Percentiles rank a stretch among this genome's conserved stretches.
Evolutionary conservation across 2,113 vertebrate species (phyloP).

Genomic region (Saguinus midas): DNA sequence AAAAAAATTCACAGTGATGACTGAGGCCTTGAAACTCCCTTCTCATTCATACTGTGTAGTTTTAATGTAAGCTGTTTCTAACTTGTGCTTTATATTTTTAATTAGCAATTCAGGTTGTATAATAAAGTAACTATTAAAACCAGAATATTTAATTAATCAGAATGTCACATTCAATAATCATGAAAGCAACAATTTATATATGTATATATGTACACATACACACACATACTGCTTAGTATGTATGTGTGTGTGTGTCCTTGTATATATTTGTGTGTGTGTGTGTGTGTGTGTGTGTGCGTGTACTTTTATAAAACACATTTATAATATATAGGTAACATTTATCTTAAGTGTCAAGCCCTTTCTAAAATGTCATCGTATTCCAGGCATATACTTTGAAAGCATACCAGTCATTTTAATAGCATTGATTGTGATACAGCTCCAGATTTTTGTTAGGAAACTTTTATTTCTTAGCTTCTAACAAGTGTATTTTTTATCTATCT

Average conservation of each 20-base stretch:
- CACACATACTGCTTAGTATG: not conserved
- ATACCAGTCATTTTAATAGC: not conserved
- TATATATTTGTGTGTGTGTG: not conserved
- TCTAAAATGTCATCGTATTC: not conserved
- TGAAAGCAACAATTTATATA: not conserved
- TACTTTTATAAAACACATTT: not conserved
- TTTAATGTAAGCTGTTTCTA: not conserved
- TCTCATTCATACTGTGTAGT: not conserved
- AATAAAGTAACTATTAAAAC: conserved; percentile 22
- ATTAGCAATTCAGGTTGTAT: not conserved
- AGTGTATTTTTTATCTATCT: not conserved
- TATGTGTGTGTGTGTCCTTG: not conserved
- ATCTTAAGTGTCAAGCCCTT: not conserved
- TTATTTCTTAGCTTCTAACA: conserved; percentile 2
- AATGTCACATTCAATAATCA: not conserved
- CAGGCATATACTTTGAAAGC: not conserved
- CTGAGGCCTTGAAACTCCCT: not conserved
- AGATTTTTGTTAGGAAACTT: not conserved
- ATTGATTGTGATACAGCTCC: not conserved
- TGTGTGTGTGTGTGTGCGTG: not conserved
- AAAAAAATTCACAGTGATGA: not conserved
- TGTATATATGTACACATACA: no score
- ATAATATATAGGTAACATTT: not conserved
- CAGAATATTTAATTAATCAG: not conserved
- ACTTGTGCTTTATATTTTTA: not conserved